Evolutionary conservation across 2,888 invertebrate species (phyloP).

Genomic region (Tipula helvola): DNA sequence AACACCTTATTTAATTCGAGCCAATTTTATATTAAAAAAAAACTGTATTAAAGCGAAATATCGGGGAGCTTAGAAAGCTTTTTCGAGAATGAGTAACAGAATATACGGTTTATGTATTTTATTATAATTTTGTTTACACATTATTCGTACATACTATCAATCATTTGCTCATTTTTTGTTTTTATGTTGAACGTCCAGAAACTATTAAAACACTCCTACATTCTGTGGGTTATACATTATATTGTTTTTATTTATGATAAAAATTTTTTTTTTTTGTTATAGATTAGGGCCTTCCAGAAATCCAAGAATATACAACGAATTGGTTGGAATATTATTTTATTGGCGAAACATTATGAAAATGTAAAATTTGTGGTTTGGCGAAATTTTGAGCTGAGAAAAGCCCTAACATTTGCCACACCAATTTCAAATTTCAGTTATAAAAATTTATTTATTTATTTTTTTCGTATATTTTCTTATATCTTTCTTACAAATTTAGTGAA

Average conservation of each 20-base stretch:
- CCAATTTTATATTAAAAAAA: too few relatives aligned
- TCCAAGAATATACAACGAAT: not conserved
- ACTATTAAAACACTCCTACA: conserved; percentile 4
- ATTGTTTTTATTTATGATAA: not conserved
- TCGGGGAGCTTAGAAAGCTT: not conserved
- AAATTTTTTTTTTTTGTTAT: not conserved
- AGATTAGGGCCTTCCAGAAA: not conserved
- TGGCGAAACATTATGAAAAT: not conserved
- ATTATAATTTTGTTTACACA: not conserved
- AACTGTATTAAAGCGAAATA: too few relatives aligned
- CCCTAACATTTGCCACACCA: not conserved
- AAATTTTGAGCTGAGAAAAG: not conserved
- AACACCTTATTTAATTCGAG: too few relatives aligned
- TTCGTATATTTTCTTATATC: not conserved
- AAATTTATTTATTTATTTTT: not conserved
- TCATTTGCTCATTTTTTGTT: not conserved
- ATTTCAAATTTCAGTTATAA: not conserved
- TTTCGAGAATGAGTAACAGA: not conserved
- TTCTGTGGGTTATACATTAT: not conserved
- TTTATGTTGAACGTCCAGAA: not conserved
- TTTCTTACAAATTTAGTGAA: not conserved
- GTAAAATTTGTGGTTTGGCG: not conserved
- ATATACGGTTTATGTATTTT: not conserved
- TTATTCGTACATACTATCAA: not conserved
- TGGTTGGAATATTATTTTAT: not conserved